phyloP scores from a whole-genome alignment of 2,113 vertebrate species.

The Anhinga anhinga region DNA sequence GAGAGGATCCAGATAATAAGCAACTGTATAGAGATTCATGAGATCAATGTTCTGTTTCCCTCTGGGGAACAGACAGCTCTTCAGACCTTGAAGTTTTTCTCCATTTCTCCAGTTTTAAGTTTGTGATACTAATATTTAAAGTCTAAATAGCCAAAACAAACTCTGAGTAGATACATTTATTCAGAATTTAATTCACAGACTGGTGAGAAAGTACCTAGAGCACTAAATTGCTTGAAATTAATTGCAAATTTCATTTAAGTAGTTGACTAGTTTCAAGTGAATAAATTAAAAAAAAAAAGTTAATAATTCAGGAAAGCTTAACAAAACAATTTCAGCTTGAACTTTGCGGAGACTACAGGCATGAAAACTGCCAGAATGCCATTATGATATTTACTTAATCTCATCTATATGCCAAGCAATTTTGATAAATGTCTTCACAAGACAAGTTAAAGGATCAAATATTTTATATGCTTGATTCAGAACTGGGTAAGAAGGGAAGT shows the following conservation, averaged over 20 bases:
- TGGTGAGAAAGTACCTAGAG: background rate
- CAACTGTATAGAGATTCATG: background rate
- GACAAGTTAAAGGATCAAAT: background rate
- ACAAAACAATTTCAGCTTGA: background rate
- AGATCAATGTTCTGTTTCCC: background rate
- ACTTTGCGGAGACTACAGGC: background rate
- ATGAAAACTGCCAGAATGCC: background rate
- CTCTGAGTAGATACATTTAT: background rate
- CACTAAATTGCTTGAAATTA: background rate
- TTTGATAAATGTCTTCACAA: background rate
- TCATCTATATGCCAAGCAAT: background rate
- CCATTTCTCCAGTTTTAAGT: background rate
- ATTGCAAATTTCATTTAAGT: background rate
- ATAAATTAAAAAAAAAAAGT: background rate
- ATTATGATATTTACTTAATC: background rate
- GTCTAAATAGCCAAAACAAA: background rate
- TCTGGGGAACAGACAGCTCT: background rate
- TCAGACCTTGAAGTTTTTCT: background rate
- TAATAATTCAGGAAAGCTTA: background rate
- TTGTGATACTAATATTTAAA: background rate
- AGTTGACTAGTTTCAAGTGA: background rate
- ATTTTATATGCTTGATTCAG: background rate
- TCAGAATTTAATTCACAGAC: background rate
- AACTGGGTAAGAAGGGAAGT: background rate
- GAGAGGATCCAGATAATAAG: background rate